phyloP scores from a whole-genome alignment of 2,113 vertebrate genomes.

The Anseranas semipalmata region DNA sequence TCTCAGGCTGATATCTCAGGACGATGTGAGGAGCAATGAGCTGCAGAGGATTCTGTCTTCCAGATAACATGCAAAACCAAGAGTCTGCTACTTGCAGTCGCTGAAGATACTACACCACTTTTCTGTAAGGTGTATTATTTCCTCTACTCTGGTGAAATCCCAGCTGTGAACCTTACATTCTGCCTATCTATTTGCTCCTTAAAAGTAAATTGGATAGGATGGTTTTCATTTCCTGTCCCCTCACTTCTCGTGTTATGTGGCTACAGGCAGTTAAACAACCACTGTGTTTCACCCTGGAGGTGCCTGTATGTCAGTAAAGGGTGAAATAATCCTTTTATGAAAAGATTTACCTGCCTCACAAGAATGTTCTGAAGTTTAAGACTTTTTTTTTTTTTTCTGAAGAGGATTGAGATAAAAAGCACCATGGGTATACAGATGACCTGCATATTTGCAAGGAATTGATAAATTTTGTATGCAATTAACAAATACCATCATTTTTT shows the following conservation, averaged over 20 bases:
- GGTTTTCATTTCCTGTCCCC: constrained; percentile 54
- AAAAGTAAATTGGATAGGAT: constrained; percentile 55
- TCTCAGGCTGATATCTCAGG: neutral
- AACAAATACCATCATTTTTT: neutral
- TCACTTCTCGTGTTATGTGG: constrained; percentile 9
- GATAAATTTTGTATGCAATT: neutral
- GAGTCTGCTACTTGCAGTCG: neutral
- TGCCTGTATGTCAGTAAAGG: constrained; percentile 3
- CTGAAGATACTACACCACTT: neutral
- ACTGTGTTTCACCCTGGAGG: constrained; percentile 8
- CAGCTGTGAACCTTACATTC: constrained; percentile 31
- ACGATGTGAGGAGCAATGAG: neutral
- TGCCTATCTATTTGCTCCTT: constrained; percentile 12
- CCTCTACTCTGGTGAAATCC: neutral
- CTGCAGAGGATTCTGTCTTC: constrained; percentile 10
- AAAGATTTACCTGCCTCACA: constrained; percentile 37
- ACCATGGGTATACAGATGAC: neutral
- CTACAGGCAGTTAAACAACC: constrained; percentile 31
- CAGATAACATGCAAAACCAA: neutral
- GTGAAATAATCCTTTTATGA: constrained; percentile 49
- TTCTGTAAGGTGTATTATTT: constrained; percentile 26
- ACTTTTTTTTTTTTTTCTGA: neutral
- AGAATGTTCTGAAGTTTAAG: constrained; percentile 6
- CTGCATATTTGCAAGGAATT: neutral
- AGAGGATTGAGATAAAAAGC: neutral